A percentile compares a stretch with the other conserved stretches of the same genome.
phyloP scores from a whole-genome alignment of 2,113 vertebrate species.

The Sinocyclocheilus maitianheensis region DNA sequence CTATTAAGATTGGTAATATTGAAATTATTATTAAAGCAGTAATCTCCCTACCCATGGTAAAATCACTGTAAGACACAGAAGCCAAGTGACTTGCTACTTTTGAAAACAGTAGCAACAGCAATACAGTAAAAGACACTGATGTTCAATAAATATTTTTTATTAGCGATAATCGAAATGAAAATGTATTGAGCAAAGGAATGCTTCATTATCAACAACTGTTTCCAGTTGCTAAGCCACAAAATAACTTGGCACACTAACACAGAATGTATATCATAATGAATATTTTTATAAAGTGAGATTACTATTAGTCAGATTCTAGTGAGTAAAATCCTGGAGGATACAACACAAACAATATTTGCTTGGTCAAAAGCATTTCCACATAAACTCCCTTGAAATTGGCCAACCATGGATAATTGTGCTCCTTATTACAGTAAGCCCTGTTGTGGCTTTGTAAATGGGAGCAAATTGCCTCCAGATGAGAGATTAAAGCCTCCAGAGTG shows the following conservation, averaged over 20 bases:
- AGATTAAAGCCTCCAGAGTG: slow-evolving; percentile 78
- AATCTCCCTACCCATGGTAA: background rate
- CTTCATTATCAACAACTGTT: background rate
- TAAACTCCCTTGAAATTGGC: slow-evolving; percentile 68
- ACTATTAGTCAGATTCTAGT: background rate
- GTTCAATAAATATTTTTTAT: too few relatives aligned
- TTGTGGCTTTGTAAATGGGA: slow-evolving; percentile 77
- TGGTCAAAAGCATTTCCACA: slow-evolving; percentile 44
- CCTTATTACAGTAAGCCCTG: slow-evolving; percentile 81
- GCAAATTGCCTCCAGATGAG: slow-evolving; percentile 82
- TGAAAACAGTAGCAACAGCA: too few relatives aligned
- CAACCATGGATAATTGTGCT: slow-evolving; percentile 77
- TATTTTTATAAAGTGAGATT: background rate
- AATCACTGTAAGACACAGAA: background rate
- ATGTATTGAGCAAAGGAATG: background rate
- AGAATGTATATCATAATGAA: background rate
- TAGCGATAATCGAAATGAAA: too few relatives aligned
- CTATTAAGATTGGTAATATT: background rate
- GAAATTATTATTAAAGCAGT: background rate
- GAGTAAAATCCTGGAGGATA: background rate
- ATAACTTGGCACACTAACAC: background rate
- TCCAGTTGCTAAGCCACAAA: too few relatives aligned
- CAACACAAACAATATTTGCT: slow-evolving; percentile 32
- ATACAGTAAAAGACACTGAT: too few relatives aligned
- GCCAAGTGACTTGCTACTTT: too few relatives aligned